These are phyloP conservation scores for Pteronotus mesoamericanus DNA, from an alignment of 2,797 vertebrate species.

Conservation along the genomic window DNA sequence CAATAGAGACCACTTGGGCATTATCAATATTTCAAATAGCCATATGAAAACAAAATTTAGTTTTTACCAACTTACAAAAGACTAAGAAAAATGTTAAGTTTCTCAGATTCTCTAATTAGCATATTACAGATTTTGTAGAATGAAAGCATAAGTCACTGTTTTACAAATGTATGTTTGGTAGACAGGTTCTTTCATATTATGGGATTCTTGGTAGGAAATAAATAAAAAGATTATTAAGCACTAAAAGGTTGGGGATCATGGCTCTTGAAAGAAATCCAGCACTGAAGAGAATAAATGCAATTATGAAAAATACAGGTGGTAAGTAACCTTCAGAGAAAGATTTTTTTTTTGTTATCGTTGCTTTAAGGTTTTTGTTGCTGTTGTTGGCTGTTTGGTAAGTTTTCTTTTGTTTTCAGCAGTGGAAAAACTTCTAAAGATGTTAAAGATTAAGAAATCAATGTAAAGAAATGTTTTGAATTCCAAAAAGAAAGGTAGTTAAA, in stretches of 20 bases:
- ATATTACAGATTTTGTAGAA: not conserved
- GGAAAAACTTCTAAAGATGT: not conserved
- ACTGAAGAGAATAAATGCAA: not conserved
- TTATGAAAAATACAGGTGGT: not conserved
- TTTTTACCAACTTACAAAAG: not conserved
- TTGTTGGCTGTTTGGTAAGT: not conserved
- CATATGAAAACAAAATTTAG: not conserved
- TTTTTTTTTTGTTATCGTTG: not conserved
- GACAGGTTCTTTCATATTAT: not conserved
- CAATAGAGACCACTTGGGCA: not conserved
- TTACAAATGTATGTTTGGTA: not conserved
- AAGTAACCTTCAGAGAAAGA: not conserved
- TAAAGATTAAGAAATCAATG: slow-evolving; percentile 32
- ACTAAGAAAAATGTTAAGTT: not conserved
- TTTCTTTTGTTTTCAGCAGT: not conserved
- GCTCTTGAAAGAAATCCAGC: not conserved
- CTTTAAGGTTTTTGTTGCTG: not conserved
- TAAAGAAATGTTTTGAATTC: slow-evolving; percentile 22
- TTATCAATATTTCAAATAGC: not conserved
- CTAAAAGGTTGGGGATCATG: not conserved
- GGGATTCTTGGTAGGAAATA: not conserved
- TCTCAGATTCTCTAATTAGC: not conserved
- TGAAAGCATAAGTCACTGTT: not conserved
- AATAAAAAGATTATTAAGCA: not conserved
- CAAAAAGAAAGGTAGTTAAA: not conserved